phyloP scores from a whole-genome alignment of 2,797 vertebrate species.

The Chaenodraco wilsoni region DNA sequence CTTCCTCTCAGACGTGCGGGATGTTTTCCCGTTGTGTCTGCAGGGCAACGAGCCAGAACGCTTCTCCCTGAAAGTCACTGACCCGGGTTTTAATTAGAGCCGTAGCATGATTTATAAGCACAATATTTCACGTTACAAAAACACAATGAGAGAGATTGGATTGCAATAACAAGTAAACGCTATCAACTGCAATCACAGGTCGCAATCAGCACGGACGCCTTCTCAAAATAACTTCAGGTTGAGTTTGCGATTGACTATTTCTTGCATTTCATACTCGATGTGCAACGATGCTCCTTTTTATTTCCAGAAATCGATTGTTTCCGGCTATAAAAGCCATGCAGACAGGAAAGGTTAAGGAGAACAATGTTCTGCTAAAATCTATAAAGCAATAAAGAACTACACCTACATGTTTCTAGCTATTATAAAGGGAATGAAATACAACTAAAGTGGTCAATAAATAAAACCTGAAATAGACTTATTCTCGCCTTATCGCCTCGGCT shows the following conservation, averaged over 20 bases:
- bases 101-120: background rate
- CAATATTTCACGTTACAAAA: conserved; percentile 1
- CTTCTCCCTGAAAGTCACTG: conserved; percentile 21
- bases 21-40: background rate
- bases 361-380: conserved; percentile 35
- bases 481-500: background rate
- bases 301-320: conserved; percentile 1
- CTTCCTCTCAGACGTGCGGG: background rate
- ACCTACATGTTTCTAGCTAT: conserved; percentile 9
- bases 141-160: conserved; percentile 11
- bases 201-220: conserved; percentile 1
- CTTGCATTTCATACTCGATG: background rate
- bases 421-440: background rate
- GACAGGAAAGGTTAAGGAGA: conserved; percentile 10
- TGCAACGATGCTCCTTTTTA: background rate
- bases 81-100: conserved; percentile 30
- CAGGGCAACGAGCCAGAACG: conserved; percentile 6
- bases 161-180: conserved; percentile 16
- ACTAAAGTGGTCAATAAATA: background rate
- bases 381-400: conserved; percentile 30
- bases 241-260: conserved; percentile 12
- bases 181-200: conserved; percentile 11
- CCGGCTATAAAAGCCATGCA: conserved; percentile 1
- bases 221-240: conserved; percentile 9
- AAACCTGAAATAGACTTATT: background rate